Base-by-base conservation (phyloP, 2,797 vertebrate genomes). In the Esox lucius region DNA sequence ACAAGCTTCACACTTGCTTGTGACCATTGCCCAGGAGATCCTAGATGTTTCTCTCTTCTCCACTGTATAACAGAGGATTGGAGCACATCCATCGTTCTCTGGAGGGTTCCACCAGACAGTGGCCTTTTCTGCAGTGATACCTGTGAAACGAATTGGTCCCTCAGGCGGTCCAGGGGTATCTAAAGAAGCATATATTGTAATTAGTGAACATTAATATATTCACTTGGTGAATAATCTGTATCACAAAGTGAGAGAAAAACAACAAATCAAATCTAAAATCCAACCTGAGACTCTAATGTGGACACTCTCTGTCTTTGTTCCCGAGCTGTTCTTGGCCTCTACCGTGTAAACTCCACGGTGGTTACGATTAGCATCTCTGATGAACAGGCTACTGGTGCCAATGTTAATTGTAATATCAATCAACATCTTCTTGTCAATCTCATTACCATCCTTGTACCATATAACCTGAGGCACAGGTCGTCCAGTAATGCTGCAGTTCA, bases 11-110 rank as follows among this genome's bases (percentile, higher is more conserved):
- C 97, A 98, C 71, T 96, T 95, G 81, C 98, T 97, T 78, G 95
- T 95, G 84, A 97, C 92, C 82, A 96, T 86, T 26, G 98, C 97
- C 98, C 98, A 99, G 74, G 97, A 93, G 85, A 99, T 94, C 83
- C 98, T 94, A 80, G 97, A 99, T 1, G 98, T 99, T 87, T 99
- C 97, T 82, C 98, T 96, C 89, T 99, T 99, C 91, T 99, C 98
- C 90, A 99, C 96, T 59, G 97, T 82, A 73, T 99, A 99, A 88
- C 97, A 94, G 71, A 92, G 96, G 80, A 99, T 86, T 19, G 93
- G 93, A 74, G 97, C 91, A 79, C 98, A 99, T 71, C 98, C 98
- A 8, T 99, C 98, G 46, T 98, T 99, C 78, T 95, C 96, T 0
- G 98, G 97, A n/a, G 97, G 96, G 46, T 97, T 96, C 98, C 98